Percentiles rank a stretch among this genome's conserved stretches.
phyloP scores from a whole-genome alignment of 2,797 vertebrate species.

The Erpetoichthys calabaricus region DNA sequence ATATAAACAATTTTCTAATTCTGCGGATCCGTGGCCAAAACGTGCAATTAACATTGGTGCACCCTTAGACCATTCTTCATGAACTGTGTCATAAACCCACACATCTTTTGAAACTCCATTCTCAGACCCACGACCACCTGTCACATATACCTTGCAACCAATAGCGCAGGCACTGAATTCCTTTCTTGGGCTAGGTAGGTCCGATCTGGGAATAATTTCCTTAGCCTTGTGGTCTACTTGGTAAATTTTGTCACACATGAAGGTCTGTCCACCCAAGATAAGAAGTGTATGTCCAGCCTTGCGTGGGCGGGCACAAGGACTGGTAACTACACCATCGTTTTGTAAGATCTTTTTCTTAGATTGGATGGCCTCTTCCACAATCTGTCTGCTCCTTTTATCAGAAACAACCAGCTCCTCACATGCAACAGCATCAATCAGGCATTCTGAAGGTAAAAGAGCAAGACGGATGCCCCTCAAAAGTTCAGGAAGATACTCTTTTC shows the following conservation, averaged over 20 bases:
- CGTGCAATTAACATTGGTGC: conserved; percentile 86
- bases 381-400: conserved; percentile 61
- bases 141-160: conserved; percentile 85
- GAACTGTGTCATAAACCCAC: conserved; percentile 84
- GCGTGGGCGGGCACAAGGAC: conserved; percentile 75
- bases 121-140: conserved; percentile 77
- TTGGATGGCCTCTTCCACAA: conserved; percentile 76
- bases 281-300: conserved; percentile 82
- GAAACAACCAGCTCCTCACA: conserved; percentile 72
- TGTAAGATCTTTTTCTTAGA: conserved; percentile 80
- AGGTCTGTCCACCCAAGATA: conserved; percentile 84
- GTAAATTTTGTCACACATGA: conserved; percentile 95
- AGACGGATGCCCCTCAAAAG: conserved; percentile 68
- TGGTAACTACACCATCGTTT: conserved; percentile 74
- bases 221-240: conserved; percentile 88
- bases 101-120: conserved; percentile 87
- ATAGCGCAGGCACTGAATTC: conserved; percentile 90
- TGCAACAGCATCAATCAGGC: conserved; percentile 66
- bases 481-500: conserved; percentile 64
- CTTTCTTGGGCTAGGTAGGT: conserved; percentile 81
- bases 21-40: conserved; percentile 84
- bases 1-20: conserved; percentile 76
- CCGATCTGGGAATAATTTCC: conserved; percentile 84
- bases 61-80: conserved; percentile 85
- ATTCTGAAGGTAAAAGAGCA: conserved; percentile 73